Evolutionary conservation across 2,113 vertebrate genomes (phyloP), one percentile per base, ranked within the genome.

Genomic region (Erpornis zantholeuca): DNA sequence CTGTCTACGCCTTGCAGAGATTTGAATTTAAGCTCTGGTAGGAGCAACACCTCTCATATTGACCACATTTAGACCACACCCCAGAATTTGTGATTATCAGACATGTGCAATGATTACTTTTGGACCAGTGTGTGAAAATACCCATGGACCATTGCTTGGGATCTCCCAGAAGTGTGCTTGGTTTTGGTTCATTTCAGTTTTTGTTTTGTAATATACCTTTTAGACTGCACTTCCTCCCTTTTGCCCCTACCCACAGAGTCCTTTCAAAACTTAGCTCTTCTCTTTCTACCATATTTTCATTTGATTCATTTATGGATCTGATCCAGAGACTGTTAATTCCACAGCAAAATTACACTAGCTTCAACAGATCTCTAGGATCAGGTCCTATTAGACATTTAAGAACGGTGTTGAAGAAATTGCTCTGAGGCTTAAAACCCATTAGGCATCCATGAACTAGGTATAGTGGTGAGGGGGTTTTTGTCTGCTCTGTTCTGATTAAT

Each of bases 81-180:
- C 12, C 22, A 40, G 28, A 36, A 56, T 27, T 56, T 83, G 40
- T 47, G 31, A 24, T 52, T 47, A 38, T 47, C 47, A 81, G 38
- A 25, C 47, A 83, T 12, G 3, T 60, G 11, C 29, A n/a, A 17
- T 17, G 23, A 25, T 59, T 60, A 20, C 7, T 66, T 86, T 71
- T 61, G 18, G 28, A 53, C 27, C 52, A 44, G 3, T 31, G 22
- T 36, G 16, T 10, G 59, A 86, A 92, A 60, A 40, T 23, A 29
- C 6, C 25, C 16, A 21, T 11, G 25, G 27, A 44, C 10, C 29
- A 36, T 13, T 36, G 12, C n/a, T 57, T 82, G 38, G 27, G 38
- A 56, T 83, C 17, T 86, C 14, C 6, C 8, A 56, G 27, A 63
- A 68, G 0, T 4, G 7, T 50, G 14, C 12, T 59, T 0, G 0